phyloP scores from a whole-genome alignment of 2,797 vertebrate genomes.

The Microctenopoma lineatum region DNA sequence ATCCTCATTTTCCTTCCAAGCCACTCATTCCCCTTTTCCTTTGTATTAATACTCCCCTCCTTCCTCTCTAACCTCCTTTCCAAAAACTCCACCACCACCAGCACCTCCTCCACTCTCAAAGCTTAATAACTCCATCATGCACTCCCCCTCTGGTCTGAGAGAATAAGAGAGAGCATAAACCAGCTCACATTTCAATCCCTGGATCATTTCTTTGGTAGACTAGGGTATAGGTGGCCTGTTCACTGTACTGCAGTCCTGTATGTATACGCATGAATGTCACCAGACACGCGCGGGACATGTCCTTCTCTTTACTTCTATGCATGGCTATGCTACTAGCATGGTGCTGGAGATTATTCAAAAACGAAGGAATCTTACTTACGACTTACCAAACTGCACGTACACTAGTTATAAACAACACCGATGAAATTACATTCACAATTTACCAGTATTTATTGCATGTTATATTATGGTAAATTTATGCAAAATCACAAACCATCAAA shows the following conservation, averaged over 20 bases:
- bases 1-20: constrained; percentile 15
- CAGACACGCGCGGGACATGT: constrained; percentile 24
- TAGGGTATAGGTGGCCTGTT: constrained; percentile 67
- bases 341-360: not conserved
- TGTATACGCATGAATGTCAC: constrained; percentile 41
- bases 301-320: constrained; percentile 17
- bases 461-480: not conserved
- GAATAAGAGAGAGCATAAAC: constrained; percentile 49
- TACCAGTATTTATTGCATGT: not conserved
- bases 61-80: constrained; percentile 40
- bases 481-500: not conserved
- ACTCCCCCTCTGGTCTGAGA: constrained; percentile 55
- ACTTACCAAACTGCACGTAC: not conserved
- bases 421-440: not conserved
- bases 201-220: constrained; percentile 68
- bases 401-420: not conserved
- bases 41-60: constrained; percentile 42
- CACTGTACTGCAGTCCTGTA: constrained; percentile 35
- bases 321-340: not conserved
- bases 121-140: constrained; percentile 85
- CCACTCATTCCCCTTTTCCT: constrained; percentile 24
- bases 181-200: constrained; percentile 82
- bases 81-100: constrained; percentile 17
- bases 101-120: constrained; percentile 29
- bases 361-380: not conserved